Base-by-base conservation (phyloP, 2,113 vertebrate genomes). In the Onychorhynchus coronatus region DNA sequence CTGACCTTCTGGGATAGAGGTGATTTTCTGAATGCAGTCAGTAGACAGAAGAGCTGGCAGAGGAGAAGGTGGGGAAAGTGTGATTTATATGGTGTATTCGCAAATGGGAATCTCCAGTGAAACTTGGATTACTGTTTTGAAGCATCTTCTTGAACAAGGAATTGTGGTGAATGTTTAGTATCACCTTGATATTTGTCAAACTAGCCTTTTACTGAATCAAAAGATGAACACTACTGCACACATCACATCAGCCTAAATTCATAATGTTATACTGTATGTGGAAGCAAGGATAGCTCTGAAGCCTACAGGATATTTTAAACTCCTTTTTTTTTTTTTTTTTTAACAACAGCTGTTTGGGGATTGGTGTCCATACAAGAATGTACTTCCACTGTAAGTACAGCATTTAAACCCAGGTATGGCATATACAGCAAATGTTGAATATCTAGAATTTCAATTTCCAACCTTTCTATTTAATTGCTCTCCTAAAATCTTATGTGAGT, bases 401-500 rank as follows among this genome's bases (percentile, higher is more conserved):
- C 85, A 76, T 49, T 52, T 81, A 42, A 83, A 91, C 25, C 25
- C 52, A 63, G 68, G 30, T 62, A 50, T 8, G 42, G 35, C 37
- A 56, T 63, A 65, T 8, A 73, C 6, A 28, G 52, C n/a, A 92
- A 83, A 44, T 41, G 47, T 19, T 72, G 23, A 70, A 88, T 78
- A 85, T 65, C 58, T 74, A 52, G 44, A 94, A 84, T 83, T 90
- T 87, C 65, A 30, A 68, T 91, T 84, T 76, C 50, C 49, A 75
- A 70, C 63, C 37, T 78, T 0, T 9, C 46, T 89, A 88, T 46
- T 46, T 79, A 81, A 88, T 85, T 95, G 53, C 76, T 91, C 35
- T 46, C 77, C 83, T 92, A 93, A 96, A 95, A 95, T 85, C 81
- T 81, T 91, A 81, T 78, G 23, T 0, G 1, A 97, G 79, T 88